A percentile compares a stretch with the other conserved stretches of the same genome.
These are phyloP conservation scores for Omphaloscelis lunosa DNA, from an alignment of 2,888 invertebrate species.

Conservation along the genomic window DNA sequence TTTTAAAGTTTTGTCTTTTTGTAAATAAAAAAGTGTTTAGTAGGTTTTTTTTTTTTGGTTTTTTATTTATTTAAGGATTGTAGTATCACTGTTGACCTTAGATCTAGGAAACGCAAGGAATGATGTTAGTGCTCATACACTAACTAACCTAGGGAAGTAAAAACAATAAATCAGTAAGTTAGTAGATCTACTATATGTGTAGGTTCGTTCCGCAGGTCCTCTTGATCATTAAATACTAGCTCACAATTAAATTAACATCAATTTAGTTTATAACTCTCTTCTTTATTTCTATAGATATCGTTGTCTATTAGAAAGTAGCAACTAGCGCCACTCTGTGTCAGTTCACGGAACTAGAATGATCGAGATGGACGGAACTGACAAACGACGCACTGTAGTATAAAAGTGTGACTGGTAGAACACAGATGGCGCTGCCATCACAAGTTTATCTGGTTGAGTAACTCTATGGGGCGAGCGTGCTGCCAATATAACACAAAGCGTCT, in stretches of 20 bases:
- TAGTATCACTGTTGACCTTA: neutral
- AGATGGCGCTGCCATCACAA: constrained; percentile 39
- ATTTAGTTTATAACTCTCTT: constrained; percentile 27
- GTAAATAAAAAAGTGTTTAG: too few relatives aligned
- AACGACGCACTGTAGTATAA: neutral
- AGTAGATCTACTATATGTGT: neutral
- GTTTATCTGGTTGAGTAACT: neutral
- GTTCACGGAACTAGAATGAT: neutral
- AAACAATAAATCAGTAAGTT: neutral
- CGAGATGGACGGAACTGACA: neutral
- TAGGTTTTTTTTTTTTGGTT: too few relatives aligned
- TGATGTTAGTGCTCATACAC: neutral
- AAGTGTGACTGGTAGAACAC: neutral
- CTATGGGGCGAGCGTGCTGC: neutral
- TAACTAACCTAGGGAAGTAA: neutral
- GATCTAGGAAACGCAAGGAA: neutral
- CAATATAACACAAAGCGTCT: neutral
- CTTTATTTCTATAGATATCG: neutral
- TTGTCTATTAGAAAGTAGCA: constrained; percentile 13
- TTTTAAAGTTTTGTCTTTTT: too few relatives aligned
- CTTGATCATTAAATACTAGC: constrained; percentile 14
- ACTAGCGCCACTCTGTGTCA: neutral
- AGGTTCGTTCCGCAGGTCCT: neutral
- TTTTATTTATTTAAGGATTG: too few relatives aligned
- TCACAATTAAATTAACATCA: constrained; percentile 20